Conservation (phyloP, 2,888 invertebrate genomes). For the Pristionchus fissidentatus region DNA sequence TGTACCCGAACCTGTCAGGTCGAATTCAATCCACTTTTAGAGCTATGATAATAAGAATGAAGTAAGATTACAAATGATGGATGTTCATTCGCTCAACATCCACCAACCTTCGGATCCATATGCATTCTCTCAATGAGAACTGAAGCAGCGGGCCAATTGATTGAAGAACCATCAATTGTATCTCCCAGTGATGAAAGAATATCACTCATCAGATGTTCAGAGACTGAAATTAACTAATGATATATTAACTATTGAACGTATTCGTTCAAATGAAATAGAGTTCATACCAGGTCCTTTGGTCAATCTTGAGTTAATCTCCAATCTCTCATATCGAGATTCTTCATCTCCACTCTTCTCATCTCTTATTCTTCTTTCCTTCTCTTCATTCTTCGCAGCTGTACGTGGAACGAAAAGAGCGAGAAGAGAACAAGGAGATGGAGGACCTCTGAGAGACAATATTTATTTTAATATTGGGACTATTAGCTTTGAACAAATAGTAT, state of each 20-base stretch:
- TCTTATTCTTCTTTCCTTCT: neutral
- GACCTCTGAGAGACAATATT: neutral
- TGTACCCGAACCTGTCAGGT: too few species aligned
- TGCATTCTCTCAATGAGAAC: slow-evolving; percentile 11
- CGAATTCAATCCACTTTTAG: too few species aligned
- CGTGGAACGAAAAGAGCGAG: slow-evolving; percentile 47
- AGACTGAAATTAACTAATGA: slow-evolving; percentile 25
- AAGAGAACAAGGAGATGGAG: slow-evolving; percentile 44
- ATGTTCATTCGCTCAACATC: neutral
- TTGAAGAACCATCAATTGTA: neutral
- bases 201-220: neutral
- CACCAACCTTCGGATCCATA: slow-evolving; percentile 5
- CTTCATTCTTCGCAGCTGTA: slow-evolving; percentile 2
- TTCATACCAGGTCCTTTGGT: neutral
- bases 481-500: too few species aligned
- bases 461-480: too few species aligned
- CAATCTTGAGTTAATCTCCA: neutral
- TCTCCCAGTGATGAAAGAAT: slow-evolving; percentile 9
- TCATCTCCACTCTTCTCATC: neutral
- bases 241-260: neutral
- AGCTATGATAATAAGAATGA: too few species aligned
- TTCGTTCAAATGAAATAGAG: neutral
- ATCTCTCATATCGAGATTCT: neutral
- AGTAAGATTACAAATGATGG: neutral
- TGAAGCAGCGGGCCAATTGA: slow-evolving; percentile 27